A percentile compares a stretch with the other conserved stretches of the same genome.
phyloP scores from a whole-genome alignment of 2,113 vertebrate genomes.

The Antechinus flavipes region DNA sequence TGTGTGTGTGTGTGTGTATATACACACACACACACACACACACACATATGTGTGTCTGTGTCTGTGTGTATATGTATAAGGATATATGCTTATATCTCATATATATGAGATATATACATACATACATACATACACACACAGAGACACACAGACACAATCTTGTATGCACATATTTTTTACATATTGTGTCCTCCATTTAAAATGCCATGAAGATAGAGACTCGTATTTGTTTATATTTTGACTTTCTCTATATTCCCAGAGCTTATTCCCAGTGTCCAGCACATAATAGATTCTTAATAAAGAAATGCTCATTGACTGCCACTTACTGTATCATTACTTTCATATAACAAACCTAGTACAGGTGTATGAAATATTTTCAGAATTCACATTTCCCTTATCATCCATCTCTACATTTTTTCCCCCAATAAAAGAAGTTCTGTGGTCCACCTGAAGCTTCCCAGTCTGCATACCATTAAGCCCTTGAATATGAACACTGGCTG shows the following conservation, averaged over 20 bases:
- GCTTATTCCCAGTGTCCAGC: not conserved
- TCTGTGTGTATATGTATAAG: not conserved
- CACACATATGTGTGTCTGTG: not conserved
- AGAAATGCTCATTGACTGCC: not conserved
- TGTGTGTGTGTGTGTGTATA: not conserved
- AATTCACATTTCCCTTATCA: not conserved
- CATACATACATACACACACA: fast-evolving
- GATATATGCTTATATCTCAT: no score
- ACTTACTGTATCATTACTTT: not conserved
- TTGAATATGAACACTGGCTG: not conserved
- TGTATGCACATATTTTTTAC: not conserved
- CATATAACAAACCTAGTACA: not conserved
- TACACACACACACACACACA: fast-evolving
- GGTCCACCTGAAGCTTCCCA: not conserved
- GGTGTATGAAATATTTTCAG: not conserved
- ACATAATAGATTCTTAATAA: not conserved
- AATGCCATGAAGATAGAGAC: not conserved
- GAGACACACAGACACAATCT: not conserved
- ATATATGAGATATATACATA: no score
- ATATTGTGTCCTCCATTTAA: not conserved
- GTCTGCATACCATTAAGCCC: not conserved
- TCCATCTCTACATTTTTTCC: not conserved
- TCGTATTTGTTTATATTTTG: not conserved
- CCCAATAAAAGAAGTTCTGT: not conserved
- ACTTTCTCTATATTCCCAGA: not conserved